Evolutionary conservation across 2,113 vertebrate species (phyloP).

Genomic region (Lepisosteus oculatus): DNA sequence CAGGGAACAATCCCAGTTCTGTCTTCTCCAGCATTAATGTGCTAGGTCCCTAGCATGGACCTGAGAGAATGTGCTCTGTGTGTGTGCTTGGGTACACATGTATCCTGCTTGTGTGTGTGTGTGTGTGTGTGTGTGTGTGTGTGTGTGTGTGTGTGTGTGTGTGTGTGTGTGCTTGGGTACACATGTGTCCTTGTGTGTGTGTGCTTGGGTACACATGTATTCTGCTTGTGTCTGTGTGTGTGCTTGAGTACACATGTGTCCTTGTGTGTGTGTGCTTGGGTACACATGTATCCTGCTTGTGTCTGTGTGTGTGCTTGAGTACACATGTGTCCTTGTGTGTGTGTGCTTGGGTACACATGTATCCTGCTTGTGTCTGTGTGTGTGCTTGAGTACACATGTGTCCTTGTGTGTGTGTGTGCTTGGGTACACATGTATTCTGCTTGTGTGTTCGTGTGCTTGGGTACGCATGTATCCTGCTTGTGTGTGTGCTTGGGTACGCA

Average conservation of each 20-base stretch:
- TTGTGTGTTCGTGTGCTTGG: background rate
- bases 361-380: background rate
- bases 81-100: conserved; percentile 23
- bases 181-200: conserved; percentile 35
- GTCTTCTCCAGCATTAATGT: background rate
- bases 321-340: background rate
- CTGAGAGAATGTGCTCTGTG: conserved; percentile 35
- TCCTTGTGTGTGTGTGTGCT: background rate
- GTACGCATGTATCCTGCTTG: background rate
- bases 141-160: conserved; percentile 6
- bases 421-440: background rate
- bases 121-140: conserved; percentile 16
- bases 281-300: background rate
- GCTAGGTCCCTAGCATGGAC: conserved; percentile 31
- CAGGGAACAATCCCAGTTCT: conserved; percentile 12
- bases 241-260: background rate
- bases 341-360: background rate
- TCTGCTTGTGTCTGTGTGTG: background rate
- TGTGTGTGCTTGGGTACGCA: background rate
- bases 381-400: background rate
- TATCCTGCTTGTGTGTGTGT: conserved; percentile 4
- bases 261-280: background rate
- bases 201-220: background rate
- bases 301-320: background rate
- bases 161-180: conserved; percentile 35